Percentiles rank a stretch among this genome's conserved stretches.
These are phyloP conservation scores for Muraenolepis orangiensis DNA, from an alignment of 2,797 vertebrate species.

Conservation along the genomic window DNA sequence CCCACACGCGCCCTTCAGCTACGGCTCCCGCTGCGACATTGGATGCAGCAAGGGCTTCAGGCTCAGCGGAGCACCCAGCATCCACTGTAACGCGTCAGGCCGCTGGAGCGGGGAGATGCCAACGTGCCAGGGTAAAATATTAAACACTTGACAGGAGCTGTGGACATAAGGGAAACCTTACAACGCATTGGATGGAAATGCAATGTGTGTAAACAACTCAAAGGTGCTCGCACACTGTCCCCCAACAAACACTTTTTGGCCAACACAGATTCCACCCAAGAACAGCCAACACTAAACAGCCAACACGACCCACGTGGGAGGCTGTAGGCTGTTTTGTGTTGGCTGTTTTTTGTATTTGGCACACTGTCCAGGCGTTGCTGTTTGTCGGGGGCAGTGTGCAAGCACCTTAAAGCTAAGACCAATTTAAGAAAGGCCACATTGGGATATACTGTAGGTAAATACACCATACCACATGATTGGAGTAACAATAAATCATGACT, in stretches of 20 bases:
- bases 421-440: too few species aligned
- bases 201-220: neutral
- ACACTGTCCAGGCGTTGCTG: neutral
- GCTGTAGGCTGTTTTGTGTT: too few species aligned
- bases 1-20: slow-evolving; percentile 51
- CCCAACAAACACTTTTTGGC: neutral
- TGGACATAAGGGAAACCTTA: neutral
- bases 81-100: slow-evolving; percentile 61
- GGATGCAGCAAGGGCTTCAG: slow-evolving; percentile 66
- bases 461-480: neutral
- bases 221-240: neutral
- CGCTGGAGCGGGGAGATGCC: slow-evolving; percentile 60
- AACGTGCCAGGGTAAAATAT: slow-evolving; percentile 59
- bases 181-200: neutral
- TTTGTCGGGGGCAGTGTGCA: neutral
- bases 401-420: neutral
- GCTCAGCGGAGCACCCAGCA: slow-evolving; percentile 49
- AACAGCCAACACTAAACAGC: neutral
- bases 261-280: neutral
- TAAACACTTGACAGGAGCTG: neutral
- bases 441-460: too few species aligned
- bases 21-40: slow-evolving; percentile 64
- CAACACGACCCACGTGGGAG: neutral
- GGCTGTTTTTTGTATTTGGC: too few species aligned
- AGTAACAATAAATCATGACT: neutral